Percentiles rank a stretch among this genome's conserved stretches.
These are phyloP conservation scores for Eleginops maclovinus DNA, from an alignment of 2,113 vertebrate genomes.

Conservation along the genomic window DNA sequence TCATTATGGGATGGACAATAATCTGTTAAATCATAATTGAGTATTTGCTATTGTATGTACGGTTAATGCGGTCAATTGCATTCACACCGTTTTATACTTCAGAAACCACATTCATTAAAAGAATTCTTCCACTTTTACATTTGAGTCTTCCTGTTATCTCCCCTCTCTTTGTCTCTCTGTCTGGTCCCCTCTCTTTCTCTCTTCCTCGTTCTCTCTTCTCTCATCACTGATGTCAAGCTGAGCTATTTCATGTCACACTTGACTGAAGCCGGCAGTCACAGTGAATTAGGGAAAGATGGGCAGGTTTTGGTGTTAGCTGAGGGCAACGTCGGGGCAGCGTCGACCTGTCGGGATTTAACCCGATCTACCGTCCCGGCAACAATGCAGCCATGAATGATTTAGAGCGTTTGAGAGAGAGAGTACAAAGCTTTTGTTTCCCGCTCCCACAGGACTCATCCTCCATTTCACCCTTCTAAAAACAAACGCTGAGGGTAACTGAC, in stretches of 20 bases:
- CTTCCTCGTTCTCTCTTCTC: neutral
- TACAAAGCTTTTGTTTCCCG: constrained; percentile 65
- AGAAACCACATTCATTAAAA: constrained; percentile 1
- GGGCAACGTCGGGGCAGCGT: constrained; percentile 43
- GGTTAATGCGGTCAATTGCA: neutral
- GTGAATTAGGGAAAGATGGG: constrained; percentile 47
- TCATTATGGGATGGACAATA: neutral
- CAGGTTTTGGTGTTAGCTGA: constrained; percentile 50
- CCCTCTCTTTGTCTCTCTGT: neutral
- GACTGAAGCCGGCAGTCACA: constrained; percentile 61
- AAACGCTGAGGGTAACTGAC: constrained; percentile 51
- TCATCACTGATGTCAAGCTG: constrained; percentile 43
- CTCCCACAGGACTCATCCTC: constrained; percentile 62
- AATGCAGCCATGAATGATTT: constrained; percentile 71
- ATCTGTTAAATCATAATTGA: neutral
- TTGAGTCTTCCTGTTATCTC: constrained; percentile 21
- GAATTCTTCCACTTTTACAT: neutral
- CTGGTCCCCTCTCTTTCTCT: constrained; percentile 6
- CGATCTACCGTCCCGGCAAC: constrained; percentile 32
- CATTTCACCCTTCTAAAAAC: constrained; percentile 52
- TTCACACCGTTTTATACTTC: neutral
- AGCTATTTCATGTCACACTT: constrained; percentile 62
- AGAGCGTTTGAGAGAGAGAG: constrained; percentile 40
- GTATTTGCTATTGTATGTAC: neutral
- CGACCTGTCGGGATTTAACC: constrained; percentile 46